Evolutionary conservation across 2,888 invertebrate genomes (phyloP).

Genomic region (Therioaphis trifolii): DNA sequence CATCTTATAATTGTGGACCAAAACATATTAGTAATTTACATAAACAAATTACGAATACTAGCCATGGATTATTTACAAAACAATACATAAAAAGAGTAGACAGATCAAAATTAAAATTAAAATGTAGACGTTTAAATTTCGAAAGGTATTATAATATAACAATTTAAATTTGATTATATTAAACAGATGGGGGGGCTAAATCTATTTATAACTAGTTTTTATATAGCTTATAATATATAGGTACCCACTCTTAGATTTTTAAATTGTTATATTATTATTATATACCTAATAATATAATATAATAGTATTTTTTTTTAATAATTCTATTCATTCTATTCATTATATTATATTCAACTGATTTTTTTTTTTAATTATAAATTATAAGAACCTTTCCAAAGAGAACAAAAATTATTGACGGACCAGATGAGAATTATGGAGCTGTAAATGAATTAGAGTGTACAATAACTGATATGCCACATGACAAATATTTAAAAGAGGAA

Average conservation of each 20-base stretch:
- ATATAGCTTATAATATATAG: no score
- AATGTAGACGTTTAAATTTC: not conserved
- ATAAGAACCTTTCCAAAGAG: no score
- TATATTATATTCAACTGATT: no score
- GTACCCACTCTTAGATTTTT: no score
- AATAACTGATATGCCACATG: conserved; percentile 25
- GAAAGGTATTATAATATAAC: not conserved
- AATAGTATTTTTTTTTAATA: no score
- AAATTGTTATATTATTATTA: no score
- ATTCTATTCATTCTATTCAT: no score
- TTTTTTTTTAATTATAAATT: no score
- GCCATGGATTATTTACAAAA: not conserved
- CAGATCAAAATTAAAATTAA: not conserved
- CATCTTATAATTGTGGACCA: no score
- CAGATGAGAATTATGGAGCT: no score
- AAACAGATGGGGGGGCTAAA: not conserved
- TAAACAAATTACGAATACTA: conserved; percentile 21
- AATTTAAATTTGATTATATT: conserved; percentile 11
- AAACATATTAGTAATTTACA: conserved; percentile 7
- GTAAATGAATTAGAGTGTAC: not conserved
- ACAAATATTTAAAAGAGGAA: conserved; percentile 20
- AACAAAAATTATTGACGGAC: no score
- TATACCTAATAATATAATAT: no score
- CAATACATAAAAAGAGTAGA: conserved; percentile 4
- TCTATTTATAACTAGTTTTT: not conserved